Percentiles rank a stretch among this genome's conserved stretches.
These are phyloP conservation scores for Bovichtus variegatus DNA, from an alignment of 2,797 vertebrate species.

Conservation along the genomic window DNA sequence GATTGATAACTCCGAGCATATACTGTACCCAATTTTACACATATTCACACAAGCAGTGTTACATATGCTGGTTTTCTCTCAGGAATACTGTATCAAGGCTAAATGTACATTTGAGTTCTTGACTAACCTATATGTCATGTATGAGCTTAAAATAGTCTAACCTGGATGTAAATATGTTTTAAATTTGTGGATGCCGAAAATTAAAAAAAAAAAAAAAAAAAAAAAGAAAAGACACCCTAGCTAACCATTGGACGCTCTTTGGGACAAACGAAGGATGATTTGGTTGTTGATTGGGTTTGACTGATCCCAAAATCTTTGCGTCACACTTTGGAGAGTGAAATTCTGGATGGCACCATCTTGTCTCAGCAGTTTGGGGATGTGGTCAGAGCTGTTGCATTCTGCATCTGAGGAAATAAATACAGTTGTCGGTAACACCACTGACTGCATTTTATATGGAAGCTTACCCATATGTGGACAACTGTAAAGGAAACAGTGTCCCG, in stretches of 20 bases:
- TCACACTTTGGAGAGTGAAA: slow-evolving; percentile 3
- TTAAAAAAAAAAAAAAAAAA: background rate
- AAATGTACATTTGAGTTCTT: background rate
- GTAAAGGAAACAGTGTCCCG: background rate
- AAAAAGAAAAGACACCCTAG: too few relatives aligned
- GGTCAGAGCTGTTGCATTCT: background rate
- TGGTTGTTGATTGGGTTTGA: background rate
- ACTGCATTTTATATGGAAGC: slow-evolving; percentile 6
- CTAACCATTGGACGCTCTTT: background rate
- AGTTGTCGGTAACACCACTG: background rate
- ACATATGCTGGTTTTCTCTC: background rate
- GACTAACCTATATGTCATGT: background rate
- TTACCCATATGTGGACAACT: background rate
- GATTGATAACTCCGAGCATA: slow-evolving; percentile 2
- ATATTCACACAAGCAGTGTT: background rate
- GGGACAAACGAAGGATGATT: background rate
- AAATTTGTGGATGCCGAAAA: background rate
- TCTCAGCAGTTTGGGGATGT: slow-evolving; percentile 5
- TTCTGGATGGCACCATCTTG: background rate
- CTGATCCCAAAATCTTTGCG: background rate
- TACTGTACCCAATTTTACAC: background rate
- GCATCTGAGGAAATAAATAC: background rate
- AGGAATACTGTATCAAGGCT: too few relatives aligned
- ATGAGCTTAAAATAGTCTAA: background rate
- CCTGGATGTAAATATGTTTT: background rate